Percentiles rank a stretch among this genome's conserved stretches.
phyloP scores from a whole-genome alignment of 2,888 invertebrate species.

The Dynastes maya region DNA sequence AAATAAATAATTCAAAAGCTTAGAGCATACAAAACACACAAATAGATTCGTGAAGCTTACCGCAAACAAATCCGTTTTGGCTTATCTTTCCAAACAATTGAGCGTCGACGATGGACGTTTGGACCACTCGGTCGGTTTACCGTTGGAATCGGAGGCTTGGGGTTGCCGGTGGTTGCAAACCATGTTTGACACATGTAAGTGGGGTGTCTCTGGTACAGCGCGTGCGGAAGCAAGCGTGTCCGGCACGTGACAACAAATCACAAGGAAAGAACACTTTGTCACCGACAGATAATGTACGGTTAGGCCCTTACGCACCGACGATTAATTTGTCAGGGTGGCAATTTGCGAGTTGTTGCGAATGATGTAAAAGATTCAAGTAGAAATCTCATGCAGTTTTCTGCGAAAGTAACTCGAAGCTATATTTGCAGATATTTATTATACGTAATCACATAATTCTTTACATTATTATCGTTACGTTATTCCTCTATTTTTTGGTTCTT shows the following conservation, averaged over 20 bases:
- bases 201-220: slow-evolving; percentile 60
- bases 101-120: slow-evolving; percentile 50
- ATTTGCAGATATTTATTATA: too few relatives aligned
- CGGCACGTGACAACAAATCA: slow-evolving; percentile 60
- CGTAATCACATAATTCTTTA: too few relatives aligned
- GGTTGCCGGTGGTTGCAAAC: slow-evolving; percentile 60
- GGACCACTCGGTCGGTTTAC: slow-evolving; percentile 7
- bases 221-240: slow-evolving; percentile 62
- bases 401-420: too few relatives aligned
- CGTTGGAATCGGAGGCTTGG: slow-evolving; percentile 49
- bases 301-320: slow-evolving; percentile 54
- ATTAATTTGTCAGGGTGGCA: slow-evolving; percentile 54
- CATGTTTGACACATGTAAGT: slow-evolving; percentile 70
- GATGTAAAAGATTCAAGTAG: too few relatives aligned
- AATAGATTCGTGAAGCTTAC: slow-evolving; percentile 56
- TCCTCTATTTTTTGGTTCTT: too few relatives aligned
- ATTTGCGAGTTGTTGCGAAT: slow-evolving; percentile 32
- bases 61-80: slow-evolving; percentile 65
- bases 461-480: too few relatives aligned
- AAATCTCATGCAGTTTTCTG: neutral
- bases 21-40: slow-evolving; percentile 55
- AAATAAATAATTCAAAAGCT: slow-evolving; percentile 67
- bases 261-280: slow-evolving; percentile 57
- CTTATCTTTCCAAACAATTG: slow-evolving; percentile 70
- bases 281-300: slow-evolving; percentile 54